Evolutionary conservation across 1,140 invertebrate genomes (phyloP).

Genomic region (Dendroctonus ponderosae): DNA sequence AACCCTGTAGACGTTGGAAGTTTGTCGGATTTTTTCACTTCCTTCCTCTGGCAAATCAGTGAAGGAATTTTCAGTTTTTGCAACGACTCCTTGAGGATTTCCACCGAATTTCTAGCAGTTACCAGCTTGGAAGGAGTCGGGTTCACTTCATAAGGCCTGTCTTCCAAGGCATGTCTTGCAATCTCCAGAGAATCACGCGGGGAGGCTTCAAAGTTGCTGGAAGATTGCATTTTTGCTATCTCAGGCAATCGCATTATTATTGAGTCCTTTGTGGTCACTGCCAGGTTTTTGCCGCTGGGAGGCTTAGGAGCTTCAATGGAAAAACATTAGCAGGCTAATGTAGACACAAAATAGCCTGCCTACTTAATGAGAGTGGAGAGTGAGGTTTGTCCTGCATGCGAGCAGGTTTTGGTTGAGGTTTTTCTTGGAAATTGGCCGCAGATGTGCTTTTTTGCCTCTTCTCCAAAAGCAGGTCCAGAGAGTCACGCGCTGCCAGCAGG

Average conservation of each 20-base stretch:
- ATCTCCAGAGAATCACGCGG: conserved; percentile 22
- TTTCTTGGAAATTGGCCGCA: neutral
- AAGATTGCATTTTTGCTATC: conserved; percentile 14
- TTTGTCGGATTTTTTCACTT: conserved; percentile 3
- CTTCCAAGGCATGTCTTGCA: conserved; percentile 10
- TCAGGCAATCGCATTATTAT: conserved; percentile 25
- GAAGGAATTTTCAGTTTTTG: conserved; percentile 3
- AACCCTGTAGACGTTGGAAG: neutral
- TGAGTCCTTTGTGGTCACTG: conserved; percentile 29
- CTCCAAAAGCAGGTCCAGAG: conserved; percentile 29
- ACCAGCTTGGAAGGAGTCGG: conserved; percentile 21
- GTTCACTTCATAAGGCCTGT: conserved; percentile 4
- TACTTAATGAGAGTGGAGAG: too few relatives aligned
- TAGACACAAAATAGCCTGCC: too few relatives aligned
- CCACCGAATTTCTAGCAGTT: conserved; percentile 32
- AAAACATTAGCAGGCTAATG: too few relatives aligned
- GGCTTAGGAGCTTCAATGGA: too few relatives aligned
- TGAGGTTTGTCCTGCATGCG: too few relatives aligned
- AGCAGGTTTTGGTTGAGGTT: too few relatives aligned
- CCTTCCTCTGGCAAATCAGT: conserved; percentile 6
- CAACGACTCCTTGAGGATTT: conserved; percentile 28
- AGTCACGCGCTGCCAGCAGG: conserved; percentile 29
- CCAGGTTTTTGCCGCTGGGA: neutral
- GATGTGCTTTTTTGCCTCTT: conserved; percentile 7
- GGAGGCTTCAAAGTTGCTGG: neutral